These are phyloP conservation scores for Physeter macrocephalus DNA, from an alignment of 2,113 vertebrate genomes.

Conservation along the genomic window DNA sequence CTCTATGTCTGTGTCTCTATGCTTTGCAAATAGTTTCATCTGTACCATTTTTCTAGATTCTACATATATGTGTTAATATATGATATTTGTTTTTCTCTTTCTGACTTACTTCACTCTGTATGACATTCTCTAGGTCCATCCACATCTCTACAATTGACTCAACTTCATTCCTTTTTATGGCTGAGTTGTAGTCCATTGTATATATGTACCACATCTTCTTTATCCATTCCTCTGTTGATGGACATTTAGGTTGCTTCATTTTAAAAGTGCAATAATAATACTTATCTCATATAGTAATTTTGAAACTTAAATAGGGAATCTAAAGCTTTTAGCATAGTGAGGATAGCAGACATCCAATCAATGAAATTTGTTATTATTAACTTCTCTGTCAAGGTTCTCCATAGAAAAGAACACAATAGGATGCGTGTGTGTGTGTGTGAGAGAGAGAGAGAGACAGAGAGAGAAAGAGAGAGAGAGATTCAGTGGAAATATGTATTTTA, in stretches of 20 bases:
- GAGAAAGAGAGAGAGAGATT: neutral
- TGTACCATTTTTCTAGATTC: no score
- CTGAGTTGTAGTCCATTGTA: no score
- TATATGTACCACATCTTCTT: no score
- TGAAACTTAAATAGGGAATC: neutral
- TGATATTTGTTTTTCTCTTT: no score
- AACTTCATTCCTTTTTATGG: no score
- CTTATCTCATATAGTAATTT: neutral
- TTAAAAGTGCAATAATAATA: neutral
- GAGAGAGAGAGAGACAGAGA: neutral
- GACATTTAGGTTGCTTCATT: neutral
- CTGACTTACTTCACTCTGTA: no score
- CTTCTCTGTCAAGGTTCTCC: neutral
- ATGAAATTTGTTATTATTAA: neutral
- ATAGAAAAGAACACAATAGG: neutral
- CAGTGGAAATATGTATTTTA: neutral
- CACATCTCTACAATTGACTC: no score
- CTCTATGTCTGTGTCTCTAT: no score
- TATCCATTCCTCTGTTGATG: neutral
- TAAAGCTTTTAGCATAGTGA: neutral
- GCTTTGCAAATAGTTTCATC: no score
- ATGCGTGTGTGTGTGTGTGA: neutral
- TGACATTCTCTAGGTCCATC: no score
- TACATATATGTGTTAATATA: no score
- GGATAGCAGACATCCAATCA: neutral